Base-by-base conservation (phyloP, 2,888 invertebrate species). In the Uloborus plumipes region DNA sequence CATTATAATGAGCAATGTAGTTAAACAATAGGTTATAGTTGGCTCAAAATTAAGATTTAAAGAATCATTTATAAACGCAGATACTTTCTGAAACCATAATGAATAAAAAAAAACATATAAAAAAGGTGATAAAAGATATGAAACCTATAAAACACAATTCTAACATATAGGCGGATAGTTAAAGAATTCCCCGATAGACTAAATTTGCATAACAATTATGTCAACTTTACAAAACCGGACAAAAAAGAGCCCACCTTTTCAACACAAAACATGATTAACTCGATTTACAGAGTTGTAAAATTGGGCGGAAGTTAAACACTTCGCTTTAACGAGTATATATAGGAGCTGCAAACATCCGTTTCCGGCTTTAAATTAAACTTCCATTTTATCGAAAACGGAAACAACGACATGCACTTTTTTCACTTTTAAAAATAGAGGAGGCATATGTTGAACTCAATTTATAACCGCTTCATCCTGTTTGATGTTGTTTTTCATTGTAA, bases 301-400 rank as follows among this genome's bases (percentile, higher is more conserved):
- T 75, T 81, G 80, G 65, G 73, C 74, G 80, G 80, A 81, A 74
- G 80, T 81, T 55, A 81, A 81, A 81, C 74, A 81, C 74, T 74
- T 70, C 72, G 50, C 62, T 81, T 74, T 81, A 81, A 81, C 80
- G 74, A 81, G 80, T 65, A 70, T 70, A 74, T 65, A 66, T 73
- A 75, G 69, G 62, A 49, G 64, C 58, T 73, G 73, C 73, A 74
- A 81, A 81, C 80, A 81, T 81, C 80, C 80, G 80, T 65, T 81
- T 81, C 80, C 80, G 74, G 62, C 80, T 69, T 81, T 81, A 81
- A 81, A 81, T 81, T 81, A 70, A 81, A 81, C 73, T 81, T 67
- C 70, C 65, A 61, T 47, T 69, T 72, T 74, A 70, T 74, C 69
- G 53, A 39, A 69, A 81, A 75, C 69, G 74, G 80, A 81, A 81